phyloP scores from a whole-genome alignment of 2,888 invertebrate genomes.

The Scaptodrosophila latifasciaeformis region DNA sequence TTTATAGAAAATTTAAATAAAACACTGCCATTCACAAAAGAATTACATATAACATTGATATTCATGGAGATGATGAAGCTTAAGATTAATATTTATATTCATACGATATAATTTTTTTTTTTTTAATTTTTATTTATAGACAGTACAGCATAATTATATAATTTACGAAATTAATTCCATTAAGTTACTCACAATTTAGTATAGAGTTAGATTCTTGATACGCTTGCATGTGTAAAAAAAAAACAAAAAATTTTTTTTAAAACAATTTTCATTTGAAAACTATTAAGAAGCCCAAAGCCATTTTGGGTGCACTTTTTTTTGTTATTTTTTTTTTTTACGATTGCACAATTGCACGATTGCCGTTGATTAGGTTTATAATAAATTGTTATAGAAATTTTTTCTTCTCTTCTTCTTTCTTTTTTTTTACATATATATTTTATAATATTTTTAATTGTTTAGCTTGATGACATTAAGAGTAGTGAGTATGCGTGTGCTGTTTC shows the following conservation, averaged over 20 bases:
- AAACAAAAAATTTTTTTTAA: constrained; percentile 10
- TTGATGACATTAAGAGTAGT: constrained; percentile 10
- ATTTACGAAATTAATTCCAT: too few species aligned
- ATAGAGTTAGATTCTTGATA: too few species aligned
- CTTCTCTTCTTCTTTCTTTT: constrained; percentile 7
- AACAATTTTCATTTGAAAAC: background rate
- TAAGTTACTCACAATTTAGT: constrained; percentile 44
- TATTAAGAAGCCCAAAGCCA: too few species aligned
- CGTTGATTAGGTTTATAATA: constrained; percentile 30
- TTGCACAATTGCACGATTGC: constrained; percentile 64
- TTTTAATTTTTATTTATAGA: background rate
- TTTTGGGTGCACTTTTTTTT: too few species aligned
- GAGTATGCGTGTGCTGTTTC: constrained; percentile 49
- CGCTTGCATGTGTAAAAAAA: background rate
- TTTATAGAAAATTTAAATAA: too few species aligned
- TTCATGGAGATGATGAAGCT: constrained; percentile 21
- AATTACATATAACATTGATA: constrained; percentile 30
- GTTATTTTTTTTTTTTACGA: background rate
- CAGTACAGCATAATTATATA: too few species aligned
- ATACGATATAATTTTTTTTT: constrained; percentile 8
- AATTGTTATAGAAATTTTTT: constrained; percentile 7
- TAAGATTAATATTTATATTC: constrained; percentile 6
- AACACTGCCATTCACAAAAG: constrained; percentile 4
- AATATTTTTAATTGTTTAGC: constrained; percentile 15
- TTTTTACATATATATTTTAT: constrained; percentile 6